Evolutionary conservation across 2,113 vertebrate species (phyloP).

Genomic region (Malaclemys terrapin): DNA sequence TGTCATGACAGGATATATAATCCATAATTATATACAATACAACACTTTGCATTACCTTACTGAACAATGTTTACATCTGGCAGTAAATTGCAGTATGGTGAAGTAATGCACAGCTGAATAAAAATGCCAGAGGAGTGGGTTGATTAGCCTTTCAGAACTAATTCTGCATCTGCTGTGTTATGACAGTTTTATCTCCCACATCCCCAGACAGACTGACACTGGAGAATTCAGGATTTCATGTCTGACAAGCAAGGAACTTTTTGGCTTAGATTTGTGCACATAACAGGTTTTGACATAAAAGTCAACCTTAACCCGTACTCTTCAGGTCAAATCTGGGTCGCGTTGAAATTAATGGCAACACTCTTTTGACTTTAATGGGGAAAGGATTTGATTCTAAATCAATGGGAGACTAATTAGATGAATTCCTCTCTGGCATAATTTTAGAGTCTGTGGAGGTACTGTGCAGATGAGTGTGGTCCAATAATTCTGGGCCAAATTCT

Average conservation of each 20-base stretch:
- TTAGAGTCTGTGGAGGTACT: not conserved
- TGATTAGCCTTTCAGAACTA: conserved; percentile 51
- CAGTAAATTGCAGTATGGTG: not conserved
- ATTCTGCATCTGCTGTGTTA: conserved; percentile 21
- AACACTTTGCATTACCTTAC: not conserved
- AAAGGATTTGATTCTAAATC: conserved; percentile 26
- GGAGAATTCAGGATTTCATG: not conserved
- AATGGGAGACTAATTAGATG: not conserved
- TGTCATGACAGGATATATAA: not conserved
- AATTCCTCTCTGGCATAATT: not conserved
- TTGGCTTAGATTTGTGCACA: conserved; percentile 25
- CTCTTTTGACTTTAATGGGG: not conserved
- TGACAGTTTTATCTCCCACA: conserved; percentile 1
- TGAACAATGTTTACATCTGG: not conserved
- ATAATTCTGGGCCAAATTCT: not conserved
- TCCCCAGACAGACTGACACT: not conserved
- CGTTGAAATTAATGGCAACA: not conserved
- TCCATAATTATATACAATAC: accelerated
- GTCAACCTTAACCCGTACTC: conserved; percentile 31
- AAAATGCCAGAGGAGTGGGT: conserved; percentile 17
- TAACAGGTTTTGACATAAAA: conserved; percentile 45
- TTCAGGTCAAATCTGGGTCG: not conserved
- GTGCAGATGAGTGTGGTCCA: not conserved
- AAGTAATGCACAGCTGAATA: not conserved
- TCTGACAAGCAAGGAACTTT: conserved; percentile 40